Percentiles rank a stretch among this genome's conserved stretches.
phyloP scores from a whole-genome alignment of 2,797 vertebrate genomes.

The Schizopygopsis pylzovi region DNA sequence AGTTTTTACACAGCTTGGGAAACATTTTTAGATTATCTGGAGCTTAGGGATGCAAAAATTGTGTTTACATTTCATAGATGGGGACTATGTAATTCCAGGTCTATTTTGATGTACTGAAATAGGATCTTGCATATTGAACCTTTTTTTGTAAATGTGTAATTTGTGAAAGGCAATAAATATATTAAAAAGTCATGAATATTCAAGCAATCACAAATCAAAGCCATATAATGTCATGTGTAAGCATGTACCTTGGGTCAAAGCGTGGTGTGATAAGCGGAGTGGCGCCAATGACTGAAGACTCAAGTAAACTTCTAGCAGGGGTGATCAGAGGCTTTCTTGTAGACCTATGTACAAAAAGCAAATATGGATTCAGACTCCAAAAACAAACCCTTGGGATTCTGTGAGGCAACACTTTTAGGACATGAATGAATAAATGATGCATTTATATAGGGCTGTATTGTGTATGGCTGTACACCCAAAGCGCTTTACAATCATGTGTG shows the following conservation, averaged over 20 bases:
- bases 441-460: no score
- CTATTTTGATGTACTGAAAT: background rate
- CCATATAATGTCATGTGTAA: background rate
- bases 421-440: no score
- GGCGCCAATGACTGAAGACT: constrained; percentile 75
- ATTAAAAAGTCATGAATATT: background rate
- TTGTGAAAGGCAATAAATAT: background rate
- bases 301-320: constrained; percentile 72
- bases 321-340: constrained; percentile 75
- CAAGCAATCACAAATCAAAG: background rate
- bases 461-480: no score
- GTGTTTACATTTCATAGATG: background rate
- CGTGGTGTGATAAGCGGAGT: constrained; percentile 80
- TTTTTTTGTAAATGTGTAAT: background rate
- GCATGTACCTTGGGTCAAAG: constrained; percentile 77
- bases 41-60: background rate
- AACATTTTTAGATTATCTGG: background rate
- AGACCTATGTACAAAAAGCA: constrained; percentile 67
- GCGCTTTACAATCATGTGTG: no score
- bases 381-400: background rate
- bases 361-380: background rate
- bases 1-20: background rate
- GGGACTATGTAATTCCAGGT: background rate
- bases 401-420: background rate
- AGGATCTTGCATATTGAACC: background rate